Base-by-base conservation (phyloP, 1,140 invertebrate species). In the Argopecten irradians region DNA sequence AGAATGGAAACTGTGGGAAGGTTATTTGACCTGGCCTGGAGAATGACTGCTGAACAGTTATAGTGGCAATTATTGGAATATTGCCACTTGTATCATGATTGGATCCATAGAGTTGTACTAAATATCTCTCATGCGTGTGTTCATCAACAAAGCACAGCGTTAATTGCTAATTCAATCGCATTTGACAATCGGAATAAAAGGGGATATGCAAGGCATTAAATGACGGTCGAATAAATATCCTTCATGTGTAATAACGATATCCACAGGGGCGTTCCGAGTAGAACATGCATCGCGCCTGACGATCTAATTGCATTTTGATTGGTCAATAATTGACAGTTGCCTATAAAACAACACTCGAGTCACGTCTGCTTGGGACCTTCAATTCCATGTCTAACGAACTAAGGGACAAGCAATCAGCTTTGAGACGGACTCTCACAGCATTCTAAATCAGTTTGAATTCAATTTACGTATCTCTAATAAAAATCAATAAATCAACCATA, bases 251-350 rank as follows among this genome's bases (percentile, higher is more conserved):
- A 71, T 71, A 71, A 71, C 13, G 55, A 71, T 71, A 71, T 71
- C 55, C 55, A 71, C 22, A 71, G 55, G 22, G 55, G 55, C 28
- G 55, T 71, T 71, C 55, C 55, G 55, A 71, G 55, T 28, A 71
- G 55, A 71, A n/a, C 55, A 71, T 71, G 55, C 55, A 71, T 71
- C 55, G 22, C 55, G 19, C 55, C 28, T 71, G 22, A 71, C 55
- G 55, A 71, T 71, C 55, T 71, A 71, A 71, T 71, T 71, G 55
- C 55, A 71, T 71, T 28, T 71, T 71, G 55, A 71, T 71, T 71
- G 55, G 55, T 71, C 55, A 71, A 71, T 71, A 71, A 71, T 71
- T 71, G 55, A 16, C 55, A 71, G 55, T 71, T 28, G 55, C 55
- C 55, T 22, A 71, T 71, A n/a, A 28, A 71, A 71, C n/a, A 71